Base-by-base conservation (phyloP, 2,113 vertebrate species). In the Poeciliopsis retropinna region DNA sequence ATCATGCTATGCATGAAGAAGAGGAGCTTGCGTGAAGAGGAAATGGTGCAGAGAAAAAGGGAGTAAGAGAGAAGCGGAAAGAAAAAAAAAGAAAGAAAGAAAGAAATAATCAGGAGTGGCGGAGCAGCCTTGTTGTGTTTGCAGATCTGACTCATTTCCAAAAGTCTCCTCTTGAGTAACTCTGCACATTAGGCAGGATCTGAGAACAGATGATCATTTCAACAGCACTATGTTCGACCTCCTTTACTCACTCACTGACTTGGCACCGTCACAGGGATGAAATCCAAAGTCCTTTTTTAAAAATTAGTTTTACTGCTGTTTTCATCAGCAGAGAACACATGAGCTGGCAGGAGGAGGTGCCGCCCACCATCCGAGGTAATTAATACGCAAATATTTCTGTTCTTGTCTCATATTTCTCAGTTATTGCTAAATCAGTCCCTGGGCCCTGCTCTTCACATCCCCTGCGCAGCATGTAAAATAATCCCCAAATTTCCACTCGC, bases 301-400 rank as follows among this genome's bases (percentile, higher is more conserved):
- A 73, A 84, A 80, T 71, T 62, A 75, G 74, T 88, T 93, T 92
- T 80, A 88, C 91, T 90, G 89, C 89, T 86, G 91, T 82, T 92
- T 86, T 91, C 72, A 81, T 84, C 63, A 75, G 57, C 76, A 54
- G 61, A n/a, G 44, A 47, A 85, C 86, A 91, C 65, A 65, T 70
- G 81, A 89, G 85, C 75, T 60, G 81, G 80, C 60, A 68, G 76
- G 80, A 80, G 63, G 85, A 87, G 93, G 93, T 79, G 68, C 84
- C 84, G 89, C 89, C 91, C 76, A 85, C 83, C 80, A 79, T 66
- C 47, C 63, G 34, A 82, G 87, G 91, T 89, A 93, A 95, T 94
- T 92, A 94, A 96, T 94, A 94, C 92, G 89, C 78, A 95, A 95
- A 95, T 92, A 95, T 93, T 93, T 95, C 88, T 93, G 84, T 87